Conservation (phyloP, 2,888 invertebrate species). For the Taphrorychus bicolor region DNA sequence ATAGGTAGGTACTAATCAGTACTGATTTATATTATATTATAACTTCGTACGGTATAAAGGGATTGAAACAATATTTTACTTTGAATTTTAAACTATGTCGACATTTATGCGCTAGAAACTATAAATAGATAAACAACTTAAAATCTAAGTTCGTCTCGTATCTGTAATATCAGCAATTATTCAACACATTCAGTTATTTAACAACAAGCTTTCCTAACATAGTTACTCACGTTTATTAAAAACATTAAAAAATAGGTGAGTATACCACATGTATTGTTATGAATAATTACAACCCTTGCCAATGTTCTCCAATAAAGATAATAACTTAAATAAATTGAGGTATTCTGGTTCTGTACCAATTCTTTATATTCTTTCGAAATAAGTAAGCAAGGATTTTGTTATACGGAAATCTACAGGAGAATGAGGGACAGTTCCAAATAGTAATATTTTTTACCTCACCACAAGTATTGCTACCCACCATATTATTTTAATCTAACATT, state of each 20-base stretch:
- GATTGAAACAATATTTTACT: not conserved
- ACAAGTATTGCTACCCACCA: not conserved
- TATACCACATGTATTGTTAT: no score
- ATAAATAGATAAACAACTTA: no score
- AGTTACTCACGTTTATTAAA: no score
- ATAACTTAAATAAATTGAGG: not conserved
- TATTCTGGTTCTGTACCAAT: not conserved
- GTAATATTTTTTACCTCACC: not conserved
- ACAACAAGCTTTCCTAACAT: no score
- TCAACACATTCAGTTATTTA: no score
- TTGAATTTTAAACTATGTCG: not conserved
- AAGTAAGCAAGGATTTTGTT: no score
- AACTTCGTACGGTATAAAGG: not conserved
- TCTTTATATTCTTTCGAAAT: no score
- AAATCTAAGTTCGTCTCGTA: no score
- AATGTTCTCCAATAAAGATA: no score
- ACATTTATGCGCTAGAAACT: not conserved
- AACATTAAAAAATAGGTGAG: not conserved
- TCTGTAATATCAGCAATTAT: no score
- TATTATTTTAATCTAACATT: not conserved
- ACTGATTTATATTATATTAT: not conserved
- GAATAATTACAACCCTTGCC: no score
- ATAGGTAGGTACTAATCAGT: conserved; percentile 8
- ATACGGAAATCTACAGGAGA: not conserved
- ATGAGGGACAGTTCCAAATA: not conserved